Evolutionary conservation across 2,113 vertebrate genomes (phyloP), one percentile per base, ranked within the genome.

Genomic region (Gobio gobio): DNA sequence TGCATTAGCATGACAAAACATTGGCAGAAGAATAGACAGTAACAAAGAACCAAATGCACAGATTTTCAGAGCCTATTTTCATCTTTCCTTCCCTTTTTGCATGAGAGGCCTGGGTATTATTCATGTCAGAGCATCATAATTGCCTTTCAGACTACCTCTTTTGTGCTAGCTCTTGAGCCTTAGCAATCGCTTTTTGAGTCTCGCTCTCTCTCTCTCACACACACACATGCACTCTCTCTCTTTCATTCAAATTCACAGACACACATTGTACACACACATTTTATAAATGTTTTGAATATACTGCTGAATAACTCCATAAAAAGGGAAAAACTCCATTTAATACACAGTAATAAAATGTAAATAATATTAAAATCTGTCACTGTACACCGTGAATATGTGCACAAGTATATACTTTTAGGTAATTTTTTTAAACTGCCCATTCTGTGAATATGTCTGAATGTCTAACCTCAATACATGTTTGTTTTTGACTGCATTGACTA

Each of bases 11-110:
- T 94, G 91, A 94, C 91, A 94, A 94, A 93, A 93, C 90, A 92
- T 85, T 91, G 68, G 91, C 92, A 92, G 92, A 91, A 91, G 90
- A 89, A 91, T 82, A 73, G 91, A 94, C 93, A 91, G 93, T 93
- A 89, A 91, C 91, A 93, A 93, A 93, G 91, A 93, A 91, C 89
- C 92, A 91, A 87, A 92, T 92, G 89, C 87, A 89, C 90, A 92
- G 92, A 93, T 92, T 93, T 93, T 89, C 84, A 89, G 84, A 87
- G 91, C 92, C 93, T 93, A 93, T 94, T 94, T 94, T 91, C 92
- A 93, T 92, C 91, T 90, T 90, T 89, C 91, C 87, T 89, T 92
- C 92, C 92, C 92, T 91, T 93, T 92, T 91, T 90, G 56, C 85
- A 88, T 87, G 89, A 90, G 91, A 92, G 91, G 92, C 91, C 90